Evolutionary conservation across 1,140 invertebrate genomes (phyloP).

Genomic region (Drosophila mayri): DNA sequence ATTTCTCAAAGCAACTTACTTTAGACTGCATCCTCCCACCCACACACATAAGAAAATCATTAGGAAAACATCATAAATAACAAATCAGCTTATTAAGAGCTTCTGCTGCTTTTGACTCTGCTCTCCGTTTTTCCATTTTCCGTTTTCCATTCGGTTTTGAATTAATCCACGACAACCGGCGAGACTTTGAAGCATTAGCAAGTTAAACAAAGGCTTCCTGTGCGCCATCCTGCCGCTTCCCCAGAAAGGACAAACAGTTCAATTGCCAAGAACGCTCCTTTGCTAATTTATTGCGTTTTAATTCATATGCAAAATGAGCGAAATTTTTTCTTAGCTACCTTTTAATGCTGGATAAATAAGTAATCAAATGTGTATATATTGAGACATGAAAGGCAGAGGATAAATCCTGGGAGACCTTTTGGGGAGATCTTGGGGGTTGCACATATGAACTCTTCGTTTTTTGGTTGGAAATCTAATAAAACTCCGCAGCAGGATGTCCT

Average conservation of each 20-base stretch:
- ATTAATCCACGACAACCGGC: slow-evolving; percentile 39
- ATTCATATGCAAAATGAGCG: slow-evolving; percentile 78
- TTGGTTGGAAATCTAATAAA: slow-evolving; percentile 66
- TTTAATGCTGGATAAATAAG: slow-evolving; percentile 79
- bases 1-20: neutral
- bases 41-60: slow-evolving; percentile 52
- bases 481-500: slow-evolving; percentile 61
- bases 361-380: slow-evolving; percentile 65
- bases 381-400: slow-evolving; percentile 48
- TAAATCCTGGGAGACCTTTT: slow-evolving; percentile 12
- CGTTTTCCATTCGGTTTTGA: slow-evolving; percentile 17
- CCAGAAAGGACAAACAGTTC: slow-evolving; percentile 38
- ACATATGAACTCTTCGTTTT: slow-evolving; percentile 44
- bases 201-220: slow-evolving; percentile 52
- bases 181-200: slow-evolving; percentile 57
- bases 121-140: slow-evolving; percentile 26
- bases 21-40: neutral
- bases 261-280: slow-evolving; percentile 55
- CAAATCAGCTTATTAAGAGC: slow-evolving; percentile 81
- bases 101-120: slow-evolving; percentile 19
- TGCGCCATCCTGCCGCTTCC: slow-evolving; percentile 11
- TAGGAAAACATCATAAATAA: slow-evolving; percentile 79
- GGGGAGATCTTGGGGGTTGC: slow-evolving; percentile 24
- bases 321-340: slow-evolving; percentile 34
- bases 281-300: slow-evolving; percentile 83